Evolutionary conservation across 2,797 vertebrate genomes (phyloP), one percentile per base, ranked within the genome.

Genomic region (Valencia hispanica): DNA sequence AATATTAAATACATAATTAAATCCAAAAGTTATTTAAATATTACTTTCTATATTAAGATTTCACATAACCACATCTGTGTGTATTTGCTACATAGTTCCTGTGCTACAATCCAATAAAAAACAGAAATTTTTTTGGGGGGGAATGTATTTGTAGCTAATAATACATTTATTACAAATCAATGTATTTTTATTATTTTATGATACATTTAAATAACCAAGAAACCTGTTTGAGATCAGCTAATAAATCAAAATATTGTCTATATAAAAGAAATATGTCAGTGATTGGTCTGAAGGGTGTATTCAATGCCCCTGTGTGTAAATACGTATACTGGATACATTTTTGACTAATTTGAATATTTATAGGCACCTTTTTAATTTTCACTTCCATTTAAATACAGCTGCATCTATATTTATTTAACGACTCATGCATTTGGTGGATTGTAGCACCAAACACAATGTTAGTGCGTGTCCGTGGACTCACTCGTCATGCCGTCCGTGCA

Each of bases 401-500:
- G 11, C 18, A 27, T 55, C 51, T 55, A 3, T n/a, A 53, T 53
- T 53, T 53, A 55, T 27, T 8, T n/a, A 53, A 55, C n/a, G 10
- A 12, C 41, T 41, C 50, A 51, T 25, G 22, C 0, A 51, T 53
- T 53, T 53, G 5, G 22, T n/a, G 22, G 5, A 53, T 53, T 53
- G 50, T 1, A 53, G 9, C 50, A 51, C 50, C 25, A 41, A 27
- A 22, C 9, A 20, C 32, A 12, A 5, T 20, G 50, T 51, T 36
- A 22, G 70, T n/a, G 0, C 17, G 51, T n/a, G 55, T 32, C 30
- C 25, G 36, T 50, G 68, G 15, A 80, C 95, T 95, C 85, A 96
- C 96, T 96, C 96, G 73, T 96, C 95, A 22, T 96, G 96, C 36
- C 94, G 88, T 69, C 94, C 94, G 76, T 96, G 94, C 65, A 96